A percentile compares a stretch with the other conserved stretches of the same genome.
phyloP scores from a whole-genome alignment of 1,140 invertebrate genomes.

The Radopholus similis region DNA sequence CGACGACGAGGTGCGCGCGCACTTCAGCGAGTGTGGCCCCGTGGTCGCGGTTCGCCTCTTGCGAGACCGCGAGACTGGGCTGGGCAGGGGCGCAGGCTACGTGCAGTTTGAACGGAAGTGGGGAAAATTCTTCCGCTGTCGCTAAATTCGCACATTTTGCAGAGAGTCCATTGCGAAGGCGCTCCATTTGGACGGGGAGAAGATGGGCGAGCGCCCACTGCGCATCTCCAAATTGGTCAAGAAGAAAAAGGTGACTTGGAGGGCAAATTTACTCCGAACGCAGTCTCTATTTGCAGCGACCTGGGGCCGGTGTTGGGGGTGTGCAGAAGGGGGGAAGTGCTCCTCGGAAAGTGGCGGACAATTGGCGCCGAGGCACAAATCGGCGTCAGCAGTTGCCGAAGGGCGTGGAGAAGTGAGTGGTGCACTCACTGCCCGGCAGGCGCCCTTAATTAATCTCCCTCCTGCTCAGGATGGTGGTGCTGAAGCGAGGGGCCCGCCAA shows the following conservation, averaged over 20 bases:
- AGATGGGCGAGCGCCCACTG: neutral
- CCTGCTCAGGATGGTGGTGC: too few relatives aligned
- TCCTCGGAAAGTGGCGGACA: too few relatives aligned
- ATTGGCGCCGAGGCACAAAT: too few relatives aligned
- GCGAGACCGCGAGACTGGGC: neutral
- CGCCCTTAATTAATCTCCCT: too few relatives aligned
- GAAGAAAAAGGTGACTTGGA: conserved; percentile 16
- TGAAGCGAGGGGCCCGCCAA: too few relatives aligned
- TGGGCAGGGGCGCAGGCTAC: neutral
- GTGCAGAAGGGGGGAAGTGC: too few relatives aligned
- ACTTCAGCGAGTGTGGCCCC: neutral
- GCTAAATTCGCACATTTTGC: neutral
- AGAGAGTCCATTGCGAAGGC: neutral
- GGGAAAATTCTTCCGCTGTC: neutral
- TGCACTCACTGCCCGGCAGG: too few relatives aligned
- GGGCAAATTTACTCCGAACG: too few relatives aligned
- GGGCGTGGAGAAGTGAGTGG: too few relatives aligned
- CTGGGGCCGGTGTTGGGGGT: too few relatives aligned
- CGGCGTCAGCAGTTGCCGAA: too few relatives aligned
- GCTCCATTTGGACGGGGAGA: neutral
- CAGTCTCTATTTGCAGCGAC: too few relatives aligned
- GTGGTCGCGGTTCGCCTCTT: neutral
- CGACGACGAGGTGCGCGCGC: neutral
- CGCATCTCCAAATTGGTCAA: conserved; percentile 5
- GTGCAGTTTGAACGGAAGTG: neutral